A percentile compares a stretch with the other conserved stretches of the same genome.
These are phyloP conservation scores for Crotalus tigris DNA, from an alignment of 2,113 vertebrate species.

Conservation along the genomic window DNA sequence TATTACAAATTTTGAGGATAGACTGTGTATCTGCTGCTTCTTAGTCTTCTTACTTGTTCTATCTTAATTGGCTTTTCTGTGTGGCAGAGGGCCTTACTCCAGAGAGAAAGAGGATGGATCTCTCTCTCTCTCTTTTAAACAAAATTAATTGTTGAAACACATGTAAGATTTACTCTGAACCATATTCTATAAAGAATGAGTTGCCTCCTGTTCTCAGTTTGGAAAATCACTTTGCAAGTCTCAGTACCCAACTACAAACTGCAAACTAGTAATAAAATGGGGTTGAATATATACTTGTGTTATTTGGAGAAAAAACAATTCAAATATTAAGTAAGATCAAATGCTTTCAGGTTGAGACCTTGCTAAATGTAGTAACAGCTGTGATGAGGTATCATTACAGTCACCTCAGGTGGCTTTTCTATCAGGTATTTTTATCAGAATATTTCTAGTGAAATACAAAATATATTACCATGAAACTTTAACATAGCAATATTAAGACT, in stretches of 20 bases:
- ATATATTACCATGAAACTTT: neutral
- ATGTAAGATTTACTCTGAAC: neutral
- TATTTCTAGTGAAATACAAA: neutral
- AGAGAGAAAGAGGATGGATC: neutral
- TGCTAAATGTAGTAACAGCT: neutral
- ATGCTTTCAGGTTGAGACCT: neutral
- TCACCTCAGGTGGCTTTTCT: neutral
- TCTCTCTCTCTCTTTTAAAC: neutral
- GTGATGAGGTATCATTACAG: neutral
- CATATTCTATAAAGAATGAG: neutral
- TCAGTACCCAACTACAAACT: neutral
- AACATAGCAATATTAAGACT: neutral
- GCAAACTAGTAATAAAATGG: neutral
- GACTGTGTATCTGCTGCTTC: neutral
- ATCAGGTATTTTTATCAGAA: neutral
- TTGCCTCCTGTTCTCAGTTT: neutral
- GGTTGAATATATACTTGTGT: neutral
- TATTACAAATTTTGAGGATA: neutral
- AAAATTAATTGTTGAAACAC: neutral
- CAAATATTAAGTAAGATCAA: neutral
- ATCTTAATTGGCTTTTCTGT: neutral
- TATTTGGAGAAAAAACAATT: neutral
- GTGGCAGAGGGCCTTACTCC: neutral
- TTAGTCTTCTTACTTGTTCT: neutral
- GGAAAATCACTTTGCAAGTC: neutral